Base-by-base conservation (phyloP, 2,888 invertebrate genomes). In the Parelbella ahira region DNA sequence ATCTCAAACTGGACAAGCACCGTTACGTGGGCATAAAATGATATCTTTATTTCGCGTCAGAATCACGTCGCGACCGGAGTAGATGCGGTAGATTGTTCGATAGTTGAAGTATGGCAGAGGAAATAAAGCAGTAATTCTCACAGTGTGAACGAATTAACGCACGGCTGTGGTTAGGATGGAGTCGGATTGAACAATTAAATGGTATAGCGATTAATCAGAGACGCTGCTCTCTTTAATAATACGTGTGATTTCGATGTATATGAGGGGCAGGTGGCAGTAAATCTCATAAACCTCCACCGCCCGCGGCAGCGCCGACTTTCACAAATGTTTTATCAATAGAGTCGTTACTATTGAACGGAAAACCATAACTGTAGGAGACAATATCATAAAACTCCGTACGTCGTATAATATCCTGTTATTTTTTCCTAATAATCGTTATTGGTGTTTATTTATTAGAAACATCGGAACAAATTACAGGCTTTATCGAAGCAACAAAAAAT, bases 401-500 rank as follows among this genome's bases (percentile, higher is more conserved):
- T 60, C 67, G 56, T 63, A 71, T 86, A 84, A 86, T 86, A 84
- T 84, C 83, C 84, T 84, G 80, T 86, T 83, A 84, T 84, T 84
- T 84, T 78, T 78, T 79, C 75, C 68, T 86, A 87, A 87, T 86
- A 84, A 86, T 86, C 79, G 79, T 86, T 86, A 87, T 86, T 86
- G 84, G 76, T 84, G 84, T 86, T 87, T 87, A 87, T 87, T 87
- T 87, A 87, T 87, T 84, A 83, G 81, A 76, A 81, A 69, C 71
- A 69, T 72, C 68, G 76, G 62, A 69, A 68, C 81, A 87, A 87
- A 87, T 87, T 87, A 87, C 74, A 84, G 84, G 84, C 79, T 83
- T 76, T 83, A 78, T 81, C 80, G 80, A 69, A 60, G 63, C 60
- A 63, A 75, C 74, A 48, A 84, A 86, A 84, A 83, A 83, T 73